Conservation (phyloP, 2,797 vertebrate species). For the Fringilla coelebs region DNA sequence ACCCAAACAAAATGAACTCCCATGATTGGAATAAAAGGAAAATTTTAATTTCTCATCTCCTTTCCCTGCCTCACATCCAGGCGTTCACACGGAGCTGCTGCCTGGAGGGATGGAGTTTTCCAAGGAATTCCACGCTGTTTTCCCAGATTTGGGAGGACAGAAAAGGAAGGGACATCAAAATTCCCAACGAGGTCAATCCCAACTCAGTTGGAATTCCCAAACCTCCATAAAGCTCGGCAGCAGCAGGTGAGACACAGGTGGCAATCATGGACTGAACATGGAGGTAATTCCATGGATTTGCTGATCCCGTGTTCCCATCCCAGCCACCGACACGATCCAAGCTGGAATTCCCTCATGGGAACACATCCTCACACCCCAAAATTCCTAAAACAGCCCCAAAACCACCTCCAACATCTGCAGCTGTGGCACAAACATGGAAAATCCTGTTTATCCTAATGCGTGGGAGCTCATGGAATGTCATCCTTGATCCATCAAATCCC, state of each 20-base stretch:
- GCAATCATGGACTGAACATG: neutral
- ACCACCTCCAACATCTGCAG: neutral
- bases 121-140: neutral
- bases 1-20: too few relatives aligned
- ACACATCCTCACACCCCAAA: neutral
- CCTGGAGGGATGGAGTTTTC: neutral
- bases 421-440: neutral
- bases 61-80: neutral
- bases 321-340: neutral
- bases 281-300: neutral
- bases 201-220: neutral
- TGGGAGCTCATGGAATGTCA: neutral
- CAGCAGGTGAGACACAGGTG: neutral
- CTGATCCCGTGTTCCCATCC: neutral
- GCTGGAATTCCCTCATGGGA: neutral
- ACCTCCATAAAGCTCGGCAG: neutral
- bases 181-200: neutral
- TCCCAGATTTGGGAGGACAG: neutral
- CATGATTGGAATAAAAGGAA: accelerated
- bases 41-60: neutral
- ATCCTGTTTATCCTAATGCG: neutral
- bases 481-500: neutral
- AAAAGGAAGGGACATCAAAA: neutral
- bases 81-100: neutral
- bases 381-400: neutral